Conservation (phyloP, 1,140 invertebrate species). For the Polypedilum pembai region DNA sequence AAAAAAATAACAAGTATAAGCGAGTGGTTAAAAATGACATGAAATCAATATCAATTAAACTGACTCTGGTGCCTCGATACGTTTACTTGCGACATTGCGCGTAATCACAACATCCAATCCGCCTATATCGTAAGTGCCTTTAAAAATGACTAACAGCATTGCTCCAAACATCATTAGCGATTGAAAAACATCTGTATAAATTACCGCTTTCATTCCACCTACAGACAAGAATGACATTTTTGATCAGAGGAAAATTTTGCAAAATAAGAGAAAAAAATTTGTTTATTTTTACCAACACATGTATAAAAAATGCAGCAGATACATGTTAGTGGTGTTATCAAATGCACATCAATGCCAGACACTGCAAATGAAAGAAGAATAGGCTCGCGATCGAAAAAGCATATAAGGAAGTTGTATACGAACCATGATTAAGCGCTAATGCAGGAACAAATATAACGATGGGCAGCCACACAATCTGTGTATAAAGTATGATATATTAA, state of each 20-base stretch:
- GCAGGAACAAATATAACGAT: conserved; percentile 87
- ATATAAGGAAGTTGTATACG: conserved; percentile 29
- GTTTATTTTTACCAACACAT: conserved; percentile 63
- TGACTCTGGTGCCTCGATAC: conserved; percentile 72
- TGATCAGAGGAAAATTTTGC: conserved; percentile 42
- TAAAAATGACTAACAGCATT: conserved; percentile 69
- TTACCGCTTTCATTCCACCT: conserved; percentile 82
- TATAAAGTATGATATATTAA: conserved; percentile 35
- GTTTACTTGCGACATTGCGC: conserved; percentile 60
- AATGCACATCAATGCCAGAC: conserved; percentile 73
- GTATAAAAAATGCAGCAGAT: conserved; percentile 88
- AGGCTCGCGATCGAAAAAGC: conserved; percentile 35
- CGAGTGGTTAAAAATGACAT: conserved; percentile 30
- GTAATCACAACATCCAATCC: conserved; percentile 65
- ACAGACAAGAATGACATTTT: too few species aligned
- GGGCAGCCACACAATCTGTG: conserved; percentile 75
- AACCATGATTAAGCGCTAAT: conserved; percentile 80
- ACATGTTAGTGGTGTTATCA: conserved; percentile 74
- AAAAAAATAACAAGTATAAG: conserved; percentile 1
- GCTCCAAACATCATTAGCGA: conserved; percentile 75
- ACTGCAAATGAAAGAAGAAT: conserved; percentile 52
- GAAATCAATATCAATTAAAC: conserved; percentile 34
- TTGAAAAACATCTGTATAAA: conserved; percentile 91
- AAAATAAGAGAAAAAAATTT: conserved; percentile 29
- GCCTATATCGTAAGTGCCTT: conserved; percentile 73